Evolutionary conservation across 1,140 invertebrate genomes (phyloP), one percentile per base, ranked within the genome.

Genomic region (Bombyx mori): DNA sequence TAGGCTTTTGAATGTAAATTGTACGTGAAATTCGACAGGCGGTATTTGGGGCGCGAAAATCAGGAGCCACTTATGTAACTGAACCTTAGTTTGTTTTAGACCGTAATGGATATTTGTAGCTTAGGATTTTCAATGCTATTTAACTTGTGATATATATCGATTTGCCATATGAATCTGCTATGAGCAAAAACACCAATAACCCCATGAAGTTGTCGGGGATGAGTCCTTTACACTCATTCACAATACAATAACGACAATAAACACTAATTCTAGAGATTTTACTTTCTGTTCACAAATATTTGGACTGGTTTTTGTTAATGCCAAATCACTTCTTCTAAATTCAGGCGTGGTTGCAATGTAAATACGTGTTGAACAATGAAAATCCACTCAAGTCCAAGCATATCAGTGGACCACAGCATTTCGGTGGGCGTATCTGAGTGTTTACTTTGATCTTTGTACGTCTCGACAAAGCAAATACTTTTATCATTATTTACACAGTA

Each of bases 401-500:
- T 73, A 75, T 70, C 68, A 69, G 52, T 57, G 59, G 50, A 49
- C 52, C 44, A 58, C 63, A 61, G 53, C 57, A 44, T 60, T 59
- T 60, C 55, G 56, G 80, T 86, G 71, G 82, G 81, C 79, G 79
- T 73, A 55, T 52, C 58, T 18, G 56, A 82, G 75, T 84, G 75
- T 86, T 86, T 86, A 65, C 78, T 72, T 67, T 73, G 77, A 78
- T 82, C 79, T 83, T 83, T 86, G 80, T 83, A 79, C 75, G 70
- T 71, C 71, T 75, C 66, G 67, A 69, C 73, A 74, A 66, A 72
- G 74, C 75, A 84, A 86, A 84, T 78, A 84, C 81, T 83, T 84
- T 83, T 82, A 84, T 84, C 82, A 64, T 66, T 84, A 73, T 84
- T 83, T 75, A 83, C 78, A 71, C 72, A 78, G 79, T 84, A 70